Conservation (phyloP, 2,888 invertebrate genomes). For the Rambutsinella grinnellia region DNA sequence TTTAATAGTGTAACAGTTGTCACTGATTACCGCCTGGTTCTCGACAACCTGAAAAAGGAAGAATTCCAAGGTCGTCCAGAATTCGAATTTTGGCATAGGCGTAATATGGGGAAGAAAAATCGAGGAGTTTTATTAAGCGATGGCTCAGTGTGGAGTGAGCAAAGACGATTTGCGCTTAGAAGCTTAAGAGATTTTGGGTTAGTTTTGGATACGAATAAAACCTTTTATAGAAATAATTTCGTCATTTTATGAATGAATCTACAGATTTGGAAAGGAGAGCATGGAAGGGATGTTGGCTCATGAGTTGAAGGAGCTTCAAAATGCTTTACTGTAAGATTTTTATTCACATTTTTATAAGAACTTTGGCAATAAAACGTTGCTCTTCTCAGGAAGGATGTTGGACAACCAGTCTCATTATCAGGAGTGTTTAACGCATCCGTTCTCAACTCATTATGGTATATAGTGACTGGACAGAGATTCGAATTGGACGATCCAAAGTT, state of each 20-base stretch:
- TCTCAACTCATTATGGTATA: conserved; percentile 59
- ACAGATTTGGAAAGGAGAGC: conserved; percentile 61
- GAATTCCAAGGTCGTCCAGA: conserved; percentile 61
- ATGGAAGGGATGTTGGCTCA: conserved; percentile 60
- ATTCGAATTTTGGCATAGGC: conserved; percentile 46
- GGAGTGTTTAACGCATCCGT: conserved; percentile 59
- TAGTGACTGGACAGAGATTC: conserved; percentile 54
- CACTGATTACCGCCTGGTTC: conserved; percentile 52
- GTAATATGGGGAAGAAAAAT: conserved; percentile 52
- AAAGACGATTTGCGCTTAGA: conserved; percentile 29
- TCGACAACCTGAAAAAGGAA: conserved; percentile 55
- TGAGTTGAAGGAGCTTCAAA: conserved; percentile 55
- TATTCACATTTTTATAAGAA: neutral
- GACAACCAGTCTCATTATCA: conserved; percentile 41
- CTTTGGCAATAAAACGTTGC: neutral
- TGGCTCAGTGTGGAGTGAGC: conserved; percentile 25
- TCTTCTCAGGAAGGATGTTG: conserved; percentile 44
- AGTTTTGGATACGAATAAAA: too few species aligned
- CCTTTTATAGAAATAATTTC: too few species aligned
- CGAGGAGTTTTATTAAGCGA: conserved; percentile 58
- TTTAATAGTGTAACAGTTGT: conserved; percentile 60
- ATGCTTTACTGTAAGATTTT: conserved; percentile 33
- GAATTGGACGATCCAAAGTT: conserved; percentile 58
- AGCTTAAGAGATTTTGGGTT: conserved; percentile 42
- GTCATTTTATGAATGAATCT: too few species aligned